These are phyloP conservation scores for Sipha maydis DNA, from an alignment of 2,888 invertebrate species.

Conservation along the genomic window DNA sequence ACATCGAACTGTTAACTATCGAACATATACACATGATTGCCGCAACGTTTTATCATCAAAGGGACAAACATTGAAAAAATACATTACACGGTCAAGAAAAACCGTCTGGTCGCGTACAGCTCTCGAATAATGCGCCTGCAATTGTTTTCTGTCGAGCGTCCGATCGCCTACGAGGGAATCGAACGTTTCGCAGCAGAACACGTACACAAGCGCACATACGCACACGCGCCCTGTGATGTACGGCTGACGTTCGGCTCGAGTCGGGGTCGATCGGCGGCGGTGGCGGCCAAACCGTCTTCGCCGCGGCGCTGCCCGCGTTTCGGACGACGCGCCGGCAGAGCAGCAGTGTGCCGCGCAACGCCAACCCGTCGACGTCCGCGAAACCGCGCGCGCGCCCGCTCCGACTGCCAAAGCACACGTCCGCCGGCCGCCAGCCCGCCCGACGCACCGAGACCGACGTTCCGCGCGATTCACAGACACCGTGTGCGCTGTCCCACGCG, in stretches of 20 bases:
- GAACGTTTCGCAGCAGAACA: not conserved
- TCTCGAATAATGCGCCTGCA: too few relatives aligned
- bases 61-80: too few relatives aligned
- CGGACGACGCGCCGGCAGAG: constrained; percentile 27
- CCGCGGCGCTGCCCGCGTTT: constrained; percentile 45
- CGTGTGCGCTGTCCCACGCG: not conserved
- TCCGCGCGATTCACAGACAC: not conserved
- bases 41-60: too few relatives aligned
- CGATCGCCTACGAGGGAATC: not conserved
- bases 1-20: too few relatives aligned
- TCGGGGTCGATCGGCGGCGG: constrained; percentile 40
- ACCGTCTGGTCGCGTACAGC: too few relatives aligned
- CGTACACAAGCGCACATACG: too few relatives aligned
- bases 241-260: constrained; percentile 23
- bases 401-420: not conserved
- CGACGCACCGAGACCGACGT: not conserved
- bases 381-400: not conserved
- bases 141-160: not conserved
- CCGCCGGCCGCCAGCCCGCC: not conserved
- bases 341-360: constrained; percentile 51
- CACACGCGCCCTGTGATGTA: not conserved
- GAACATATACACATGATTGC: too few relatives aligned
- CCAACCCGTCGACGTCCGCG: constrained; percentile 53
- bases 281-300: not conserved
- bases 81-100: too few relatives aligned